A percentile compares a stretch with the other conserved stretches of the same genome.
Conservation (phyloP, 2,113 vertebrate species). For the Oryzias javanicus region DNA sequence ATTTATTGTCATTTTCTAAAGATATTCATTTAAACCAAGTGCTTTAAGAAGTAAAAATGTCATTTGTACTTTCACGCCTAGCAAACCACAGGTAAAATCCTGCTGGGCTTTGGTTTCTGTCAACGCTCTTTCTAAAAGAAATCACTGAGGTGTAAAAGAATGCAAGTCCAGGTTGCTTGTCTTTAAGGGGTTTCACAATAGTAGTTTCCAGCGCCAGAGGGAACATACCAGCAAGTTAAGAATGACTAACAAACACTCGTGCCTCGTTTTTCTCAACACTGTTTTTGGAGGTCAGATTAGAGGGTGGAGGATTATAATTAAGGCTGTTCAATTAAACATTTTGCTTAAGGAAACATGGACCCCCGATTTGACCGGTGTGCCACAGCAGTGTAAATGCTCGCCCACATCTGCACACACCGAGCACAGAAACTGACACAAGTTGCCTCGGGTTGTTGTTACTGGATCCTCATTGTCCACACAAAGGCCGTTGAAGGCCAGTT, state of each 20-base stretch:
- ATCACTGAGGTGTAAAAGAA: conserved; percentile 37
- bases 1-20: too few relatives aligned
- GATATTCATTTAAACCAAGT: neutral
- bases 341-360: neutral
- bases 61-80: neutral
- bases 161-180: conserved; percentile 29
- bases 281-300: conserved; percentile 25
- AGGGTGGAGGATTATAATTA: conserved; percentile 5
- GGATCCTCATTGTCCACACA: conserved; percentile 31
- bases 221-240: conserved; percentile 35
- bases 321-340: neutral
- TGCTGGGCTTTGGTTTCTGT: conserved; percentile 1
- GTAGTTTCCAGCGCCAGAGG: conserved; percentile 46
- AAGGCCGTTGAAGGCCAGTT: conserved; percentile 38
- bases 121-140: conserved; percentile 25
- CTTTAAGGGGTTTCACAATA: conserved; percentile 46
- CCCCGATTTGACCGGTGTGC: neutral
- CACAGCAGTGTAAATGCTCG: neutral
- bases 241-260: conserved; percentile 18
- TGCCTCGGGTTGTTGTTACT: conserved; percentile 36
- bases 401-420: conserved; percentile 4
- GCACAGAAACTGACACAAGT: conserved; percentile 9
- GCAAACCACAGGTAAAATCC: conserved; percentile 10
- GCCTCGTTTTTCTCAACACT: conserved; percentile 20
- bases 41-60: conserved; percentile 2